phyloP scores from a whole-genome alignment of 2,888 invertebrate species.

The Chrysodeixis includens region DNA sequence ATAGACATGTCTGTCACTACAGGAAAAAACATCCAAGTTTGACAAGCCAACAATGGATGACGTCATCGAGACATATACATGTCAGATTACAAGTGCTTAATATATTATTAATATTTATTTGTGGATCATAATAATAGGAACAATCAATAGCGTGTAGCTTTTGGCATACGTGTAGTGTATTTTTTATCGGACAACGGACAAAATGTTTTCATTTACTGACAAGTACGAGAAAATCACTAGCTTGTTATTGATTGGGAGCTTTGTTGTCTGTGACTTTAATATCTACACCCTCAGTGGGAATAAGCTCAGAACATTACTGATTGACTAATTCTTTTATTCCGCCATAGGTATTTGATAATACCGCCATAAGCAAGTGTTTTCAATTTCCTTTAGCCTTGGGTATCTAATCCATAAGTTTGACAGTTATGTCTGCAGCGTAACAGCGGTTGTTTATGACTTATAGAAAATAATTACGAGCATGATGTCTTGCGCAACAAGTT shows the following conservation, averaged over 20 bases:
- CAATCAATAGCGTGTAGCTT: background rate
- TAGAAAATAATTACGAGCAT: background rate
- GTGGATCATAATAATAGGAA: background rate
- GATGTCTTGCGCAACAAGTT: background rate
- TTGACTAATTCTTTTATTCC: no score
- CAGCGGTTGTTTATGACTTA: conserved; percentile 2
- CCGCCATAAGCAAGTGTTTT: no score
- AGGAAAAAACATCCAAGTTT: conserved; percentile 42
- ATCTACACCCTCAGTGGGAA: no score
- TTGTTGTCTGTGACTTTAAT: no score
- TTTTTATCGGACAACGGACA: no score
- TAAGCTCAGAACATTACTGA: no score
- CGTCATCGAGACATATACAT: conserved; percentile 36
- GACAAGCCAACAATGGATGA: conserved; percentile 32
- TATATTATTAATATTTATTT: background rate
- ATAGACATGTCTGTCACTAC: conserved; percentile 31
- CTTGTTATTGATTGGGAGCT: no score
- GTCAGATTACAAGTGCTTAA: conserved; percentile 25
- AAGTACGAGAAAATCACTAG: no score
- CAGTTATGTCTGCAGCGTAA: background rate
- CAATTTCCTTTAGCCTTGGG: background rate
- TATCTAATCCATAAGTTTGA: background rate
- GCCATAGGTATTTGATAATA: no score
- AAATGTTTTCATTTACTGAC: no score
- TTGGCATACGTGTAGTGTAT: no score